Evolutionary conservation across 2,888 invertebrate species (phyloP).

Genomic region (Lasiommata megera): DNA sequence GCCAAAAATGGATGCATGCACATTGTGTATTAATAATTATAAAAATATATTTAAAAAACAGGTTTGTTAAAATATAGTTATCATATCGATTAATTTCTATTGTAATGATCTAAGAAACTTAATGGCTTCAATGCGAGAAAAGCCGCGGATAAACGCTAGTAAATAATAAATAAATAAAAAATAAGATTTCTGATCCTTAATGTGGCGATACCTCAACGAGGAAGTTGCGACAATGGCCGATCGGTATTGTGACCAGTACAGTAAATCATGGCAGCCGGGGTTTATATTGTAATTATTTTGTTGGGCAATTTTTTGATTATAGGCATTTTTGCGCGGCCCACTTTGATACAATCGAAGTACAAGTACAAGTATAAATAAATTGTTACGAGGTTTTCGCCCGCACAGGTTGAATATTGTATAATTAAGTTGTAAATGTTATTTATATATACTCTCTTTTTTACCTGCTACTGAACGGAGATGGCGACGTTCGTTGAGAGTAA

Average conservation of each 20-base stretch:
- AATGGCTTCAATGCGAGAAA: too few relatives aligned
- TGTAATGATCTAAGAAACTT: too few relatives aligned
- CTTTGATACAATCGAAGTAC: conserved; percentile 10
- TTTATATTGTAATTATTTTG: conserved; percentile 29
- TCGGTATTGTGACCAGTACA: conserved; percentile 34
- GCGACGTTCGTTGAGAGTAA: too few relatives aligned
- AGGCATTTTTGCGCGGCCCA: conserved; percentile 17
- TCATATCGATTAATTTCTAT: too few relatives aligned
- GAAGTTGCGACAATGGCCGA: conserved; percentile 49
- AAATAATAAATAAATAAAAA: too few relatives aligned
- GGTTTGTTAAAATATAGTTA: too few relatives aligned
- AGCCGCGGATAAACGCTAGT: too few relatives aligned
- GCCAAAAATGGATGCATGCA: too few relatives aligned
- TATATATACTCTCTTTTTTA: neutral
- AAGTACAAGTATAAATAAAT: neutral
- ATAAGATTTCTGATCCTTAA: too few relatives aligned
- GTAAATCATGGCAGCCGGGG: conserved; percentile 34
- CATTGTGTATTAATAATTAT: too few relatives aligned
- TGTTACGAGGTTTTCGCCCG: conserved; percentile 5
- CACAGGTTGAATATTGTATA: conserved; percentile 2
- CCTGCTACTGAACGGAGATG: too few relatives aligned
- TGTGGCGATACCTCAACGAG: conserved; percentile 30
- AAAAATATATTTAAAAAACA: too few relatives aligned
- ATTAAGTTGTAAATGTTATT: neutral
- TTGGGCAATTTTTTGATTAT: conserved; percentile 36